Evolutionary conservation across 2,888 invertebrate species (phyloP).

Genomic region (Drosophila buzzatii): DNA sequence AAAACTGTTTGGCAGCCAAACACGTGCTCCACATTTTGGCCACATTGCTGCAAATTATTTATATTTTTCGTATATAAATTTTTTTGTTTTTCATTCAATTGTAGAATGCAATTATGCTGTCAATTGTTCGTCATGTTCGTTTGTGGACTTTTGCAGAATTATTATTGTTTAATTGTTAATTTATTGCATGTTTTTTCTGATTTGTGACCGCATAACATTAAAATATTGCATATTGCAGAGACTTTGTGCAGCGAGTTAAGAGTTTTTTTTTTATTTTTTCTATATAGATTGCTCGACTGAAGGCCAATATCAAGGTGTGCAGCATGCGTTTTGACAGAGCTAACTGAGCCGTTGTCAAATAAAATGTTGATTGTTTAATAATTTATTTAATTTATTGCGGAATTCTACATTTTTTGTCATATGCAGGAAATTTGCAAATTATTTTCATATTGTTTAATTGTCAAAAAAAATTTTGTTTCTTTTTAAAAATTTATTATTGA

Average conservation of each 20-base stretch:
- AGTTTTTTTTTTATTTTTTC: not conserved
- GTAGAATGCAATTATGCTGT: conserved; percentile 69
- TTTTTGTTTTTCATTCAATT: conserved; percentile 8
- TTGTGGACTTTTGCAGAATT: conserved; percentile 55
- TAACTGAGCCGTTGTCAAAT: not conserved
- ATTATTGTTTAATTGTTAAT: conserved; percentile 77
- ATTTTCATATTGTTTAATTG: not conserved
- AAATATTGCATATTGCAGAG: conserved; percentile 2
- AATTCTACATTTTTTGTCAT: not conserved
- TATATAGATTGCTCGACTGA: not conserved
- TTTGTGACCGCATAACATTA: conserved; percentile 44
- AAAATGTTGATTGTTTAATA: not conserved
- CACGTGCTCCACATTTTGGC: conserved; percentile 73
- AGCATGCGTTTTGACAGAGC: conserved; percentile 8
- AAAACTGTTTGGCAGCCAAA: conserved; percentile 61
- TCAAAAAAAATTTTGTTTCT: not conserved
- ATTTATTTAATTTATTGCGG: not conserved
- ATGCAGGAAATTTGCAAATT: not conserved
- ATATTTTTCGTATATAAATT: not conserved
- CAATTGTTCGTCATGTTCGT: conserved; percentile 54
- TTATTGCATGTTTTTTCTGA: conserved; percentile 56
- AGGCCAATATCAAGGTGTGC: conserved; percentile 49
- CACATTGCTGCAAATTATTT: conserved; percentile 28
- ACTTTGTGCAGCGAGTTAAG: conserved; percentile 3
- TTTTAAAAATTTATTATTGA: not conserved